Evolutionary conservation across 2,797 vertebrate species (phyloP).

Genomic region (Naso thynnoides): DNA sequence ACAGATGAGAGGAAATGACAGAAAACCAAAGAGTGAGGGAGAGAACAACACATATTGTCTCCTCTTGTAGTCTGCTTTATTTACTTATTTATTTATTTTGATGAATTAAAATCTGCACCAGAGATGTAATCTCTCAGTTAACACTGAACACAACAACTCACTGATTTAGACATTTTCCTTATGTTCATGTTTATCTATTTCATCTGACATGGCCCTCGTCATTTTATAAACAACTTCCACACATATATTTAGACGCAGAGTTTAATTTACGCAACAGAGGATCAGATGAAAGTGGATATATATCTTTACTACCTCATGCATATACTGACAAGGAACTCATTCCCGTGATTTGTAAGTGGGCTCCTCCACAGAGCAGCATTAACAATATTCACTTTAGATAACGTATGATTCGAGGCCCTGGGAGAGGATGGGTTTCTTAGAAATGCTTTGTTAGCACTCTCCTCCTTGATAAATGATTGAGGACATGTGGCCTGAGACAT

Average conservation of each 20-base stretch:
- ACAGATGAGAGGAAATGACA: conserved; percentile 77
- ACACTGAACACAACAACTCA: conserved; percentile 7
- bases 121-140: conserved; percentile 36
- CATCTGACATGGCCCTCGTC: conserved; percentile 4
- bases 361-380: conserved; percentile 75
- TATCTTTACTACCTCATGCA: conserved; percentile 63
- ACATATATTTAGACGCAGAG: conserved; percentile 41
- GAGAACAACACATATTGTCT: conserved; percentile 41
- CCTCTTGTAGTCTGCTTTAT: neutral
- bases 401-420: conserved; percentile 72
- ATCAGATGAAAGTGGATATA: conserved; percentile 62
- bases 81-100: neutral
- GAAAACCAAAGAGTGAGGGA: conserved; percentile 43
- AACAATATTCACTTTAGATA: conserved; percentile 84
- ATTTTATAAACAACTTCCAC: conserved; percentile 46
- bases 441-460: conserved; percentile 85
- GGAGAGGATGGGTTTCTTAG: conserved; percentile 75
- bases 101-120: conserved; percentile 27
- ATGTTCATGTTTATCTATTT: conserved; percentile 26
- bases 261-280: conserved; percentile 58
- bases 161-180: conserved; percentile 1
- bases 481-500: conserved; percentile 82
- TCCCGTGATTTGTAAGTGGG: conserved; percentile 79
- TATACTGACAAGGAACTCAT: conserved; percentile 70
- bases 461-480: conserved; percentile 86